Evolutionary conservation across 2,797 vertebrate species (phyloP).

Genomic region (Lacerta agilis): DNA sequence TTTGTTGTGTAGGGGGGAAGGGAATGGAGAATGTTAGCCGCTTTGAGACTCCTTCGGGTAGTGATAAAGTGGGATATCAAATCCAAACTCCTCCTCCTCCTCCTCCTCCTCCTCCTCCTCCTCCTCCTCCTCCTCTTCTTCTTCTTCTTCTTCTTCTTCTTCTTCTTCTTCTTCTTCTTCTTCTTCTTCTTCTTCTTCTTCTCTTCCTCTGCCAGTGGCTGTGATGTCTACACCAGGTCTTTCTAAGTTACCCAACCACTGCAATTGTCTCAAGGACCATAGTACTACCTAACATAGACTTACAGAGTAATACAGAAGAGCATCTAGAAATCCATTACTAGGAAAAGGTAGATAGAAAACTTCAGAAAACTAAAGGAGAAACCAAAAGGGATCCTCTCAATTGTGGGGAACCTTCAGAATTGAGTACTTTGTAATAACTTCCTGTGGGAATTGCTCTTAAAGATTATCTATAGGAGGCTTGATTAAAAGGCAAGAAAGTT

Average conservation of each 20-base stretch:
- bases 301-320: background rate
- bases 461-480: constrained; percentile 20
- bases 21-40: too few relatives aligned
- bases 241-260: background rate
- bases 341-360: background rate
- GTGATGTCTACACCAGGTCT: background rate
- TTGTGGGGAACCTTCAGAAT: background rate
- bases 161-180: too few relatives aligned
- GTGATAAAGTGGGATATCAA: too few relatives aligned
- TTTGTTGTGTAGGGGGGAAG: too few relatives aligned
- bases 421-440: background rate
- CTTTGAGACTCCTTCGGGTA: too few relatives aligned
- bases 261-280: background rate
- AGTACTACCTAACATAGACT: background rate
- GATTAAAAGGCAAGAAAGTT: constrained; percentile 52
- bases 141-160: too few relatives aligned
- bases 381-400: background rate
- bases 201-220: background rate
- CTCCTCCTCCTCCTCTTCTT: too few relatives aligned
- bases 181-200: too few relatives aligned
- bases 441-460: background rate
- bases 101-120: too few relatives aligned
- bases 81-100: too few relatives aligned
- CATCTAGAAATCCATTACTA: background rate
- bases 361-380: background rate